phyloP scores from a whole-genome alignment of 2,797 vertebrate genomes.

The Cryptoblepharus egeriae region DNA sequence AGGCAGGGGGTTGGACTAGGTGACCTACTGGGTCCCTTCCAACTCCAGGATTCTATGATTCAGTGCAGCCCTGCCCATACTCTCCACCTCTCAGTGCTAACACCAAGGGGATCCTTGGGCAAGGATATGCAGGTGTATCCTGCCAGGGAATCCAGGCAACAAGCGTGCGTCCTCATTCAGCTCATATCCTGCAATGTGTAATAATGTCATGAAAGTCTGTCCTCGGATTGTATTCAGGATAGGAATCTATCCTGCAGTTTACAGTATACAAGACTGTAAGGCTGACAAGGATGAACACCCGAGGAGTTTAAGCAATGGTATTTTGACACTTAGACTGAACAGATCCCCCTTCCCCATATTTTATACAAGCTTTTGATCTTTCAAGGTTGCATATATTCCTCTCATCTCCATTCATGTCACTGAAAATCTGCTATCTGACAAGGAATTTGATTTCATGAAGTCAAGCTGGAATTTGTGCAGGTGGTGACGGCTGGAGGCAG shows the following conservation, averaged over 20 bases:
- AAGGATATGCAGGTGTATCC: neutral
- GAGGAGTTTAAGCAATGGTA: neutral
- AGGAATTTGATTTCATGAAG: constrained; percentile 23
- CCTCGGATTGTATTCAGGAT: neutral
- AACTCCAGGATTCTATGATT: too few relatives aligned
- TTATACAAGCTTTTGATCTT: constrained; percentile 19
- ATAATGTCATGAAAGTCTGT: neutral
- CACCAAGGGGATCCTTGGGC: neutral
- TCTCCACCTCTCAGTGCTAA: neutral
- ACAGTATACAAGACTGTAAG: neutral
- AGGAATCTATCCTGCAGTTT: neutral
- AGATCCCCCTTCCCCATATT: neutral
- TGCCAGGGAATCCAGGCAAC: neutral
- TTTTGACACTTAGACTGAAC: neutral
- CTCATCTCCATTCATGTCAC: neutral
- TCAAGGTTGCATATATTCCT: constrained; percentile 14
- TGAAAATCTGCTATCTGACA: constrained; percentile 2
- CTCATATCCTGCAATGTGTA: neutral
- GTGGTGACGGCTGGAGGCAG: neutral
- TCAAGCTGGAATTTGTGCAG: neutral
- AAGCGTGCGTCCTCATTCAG: neutral
- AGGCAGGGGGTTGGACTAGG: too few relatives aligned
- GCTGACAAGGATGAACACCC: constrained; percentile 1
- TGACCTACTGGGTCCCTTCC: too few relatives aligned
- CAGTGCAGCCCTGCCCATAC: neutral